Percentiles rank a stretch among this genome's conserved stretches.
These are phyloP conservation scores for Syngnathoides biaculeatus DNA, from an alignment of 2,113 vertebrate species.

Conservation along the genomic window DNA sequence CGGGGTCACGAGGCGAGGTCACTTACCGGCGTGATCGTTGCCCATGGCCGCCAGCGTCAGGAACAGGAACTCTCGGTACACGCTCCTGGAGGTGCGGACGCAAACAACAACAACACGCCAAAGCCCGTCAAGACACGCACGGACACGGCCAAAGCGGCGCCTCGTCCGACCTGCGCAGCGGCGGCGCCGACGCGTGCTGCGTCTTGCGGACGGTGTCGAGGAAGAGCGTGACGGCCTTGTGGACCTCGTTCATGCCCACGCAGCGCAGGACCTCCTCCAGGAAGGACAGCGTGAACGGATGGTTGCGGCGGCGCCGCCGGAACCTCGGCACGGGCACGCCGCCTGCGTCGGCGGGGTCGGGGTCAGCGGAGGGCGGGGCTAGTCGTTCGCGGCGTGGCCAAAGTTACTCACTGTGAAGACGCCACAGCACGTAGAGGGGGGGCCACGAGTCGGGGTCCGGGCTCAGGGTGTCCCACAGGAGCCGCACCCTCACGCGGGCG, in stretches of 20 bases:
- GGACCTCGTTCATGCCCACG: slow-evolving; percentile 86
- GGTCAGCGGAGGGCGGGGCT: too few relatives aligned
- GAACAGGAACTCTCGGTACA: slow-evolving; percentile 90
- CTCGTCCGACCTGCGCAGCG: slow-evolving; percentile 75
- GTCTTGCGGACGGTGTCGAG: slow-evolving; percentile 70
- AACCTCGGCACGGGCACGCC: slow-evolving; percentile 68
- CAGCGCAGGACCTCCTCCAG: slow-evolving; percentile 84
- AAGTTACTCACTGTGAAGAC: slow-evolving; percentile 82
- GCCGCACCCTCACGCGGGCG: slow-evolving; percentile 69
- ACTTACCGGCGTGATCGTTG: slow-evolving; percentile 81
- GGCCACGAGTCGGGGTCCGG: slow-evolving; percentile 83
- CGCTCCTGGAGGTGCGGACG: slow-evolving; percentile 75
- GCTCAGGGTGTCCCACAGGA: slow-evolving; percentile 86
- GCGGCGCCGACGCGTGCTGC: slow-evolving; percentile 41
- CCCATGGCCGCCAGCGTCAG: slow-evolving; percentile 88
- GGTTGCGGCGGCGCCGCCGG: slow-evolving; percentile 74
- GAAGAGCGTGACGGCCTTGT: slow-evolving; percentile 84
- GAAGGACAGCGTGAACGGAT: slow-evolving; percentile 80
- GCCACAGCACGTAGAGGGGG: slow-evolving; percentile 89
- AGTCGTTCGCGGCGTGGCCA: background rate
- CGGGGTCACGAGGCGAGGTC: too few relatives aligned
- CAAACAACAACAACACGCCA: too few relatives aligned
- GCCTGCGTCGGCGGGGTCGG: slow-evolving; percentile 36
- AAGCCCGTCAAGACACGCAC: background rate
- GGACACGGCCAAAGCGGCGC: background rate